Base-by-base conservation (phyloP, 2,113 vertebrate genomes). In the Geococcyx californianus region DNA sequence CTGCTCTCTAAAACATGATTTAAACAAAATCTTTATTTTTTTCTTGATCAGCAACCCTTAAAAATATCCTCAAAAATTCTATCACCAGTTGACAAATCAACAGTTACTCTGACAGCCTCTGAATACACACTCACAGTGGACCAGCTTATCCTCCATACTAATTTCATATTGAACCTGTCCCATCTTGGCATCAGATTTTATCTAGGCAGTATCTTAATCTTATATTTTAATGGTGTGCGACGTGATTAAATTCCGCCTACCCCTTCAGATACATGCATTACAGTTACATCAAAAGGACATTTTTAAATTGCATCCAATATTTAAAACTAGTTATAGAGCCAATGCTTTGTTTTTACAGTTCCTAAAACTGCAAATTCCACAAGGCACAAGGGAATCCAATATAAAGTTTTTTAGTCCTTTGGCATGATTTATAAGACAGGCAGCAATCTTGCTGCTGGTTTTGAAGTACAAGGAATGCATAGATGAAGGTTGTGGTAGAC, bases 191-290 rank as follows among this genome's bases (percentile, higher is more conserved):
- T 13, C 60, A 19, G 13, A 52, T 75, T 54, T 33, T 18, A 70
- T 47, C 0, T 6, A 28, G 16, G 26, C 10, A 49, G 49, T 31
- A 28, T 44, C 67, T 31, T 58, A 34, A 74, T 29, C 38, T 63
- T 14, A 1, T 0, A 29, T 28, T 69, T 34, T 4, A 79, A 31
- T 3, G 9, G 25, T 7, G 14, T 1, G 0, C 1, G 3, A 5
- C 13, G 14, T 14, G 7, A 58, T 47, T n/a, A 60, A 29, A 54
- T 75, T 74, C 60, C 74, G 60, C 64, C 68, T 75, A 34, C 9
- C 34, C 20, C 14, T 78, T 42, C 68, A 91, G 66, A 59, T 19
- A 45, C 1, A 54, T 51, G 20, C 33, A 34, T 11, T 28, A 18
- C 6, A 64, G 24, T 36, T 40, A 51, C 26, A 87, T 31, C 42